Evolutionary conservation across 92 coral and sea anemone genomes (phyloP).

Genomic region (Virgularia gustaviana): DNA sequence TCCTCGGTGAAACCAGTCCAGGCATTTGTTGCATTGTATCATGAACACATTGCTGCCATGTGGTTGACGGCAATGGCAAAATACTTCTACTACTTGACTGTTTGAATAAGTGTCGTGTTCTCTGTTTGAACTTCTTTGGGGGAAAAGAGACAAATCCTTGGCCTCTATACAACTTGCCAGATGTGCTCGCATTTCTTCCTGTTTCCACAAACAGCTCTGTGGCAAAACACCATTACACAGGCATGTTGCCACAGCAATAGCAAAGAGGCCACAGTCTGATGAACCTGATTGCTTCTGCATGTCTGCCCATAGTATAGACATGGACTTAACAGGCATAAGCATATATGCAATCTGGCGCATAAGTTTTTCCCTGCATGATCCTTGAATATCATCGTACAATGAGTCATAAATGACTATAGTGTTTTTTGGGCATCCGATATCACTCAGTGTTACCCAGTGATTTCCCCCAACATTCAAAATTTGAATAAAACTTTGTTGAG

Average conservation of each 20-base stretch:
- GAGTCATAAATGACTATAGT: neutral
- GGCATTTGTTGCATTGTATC: neutral
- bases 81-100: neutral
- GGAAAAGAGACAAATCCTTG: neutral
- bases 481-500: conserved; percentile 6
- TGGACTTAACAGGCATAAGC: neutral
- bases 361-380: neutral
- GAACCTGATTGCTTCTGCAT: neutral
- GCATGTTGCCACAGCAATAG: conserved; percentile 14
- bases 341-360: neutral
- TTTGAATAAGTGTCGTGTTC: neutral
- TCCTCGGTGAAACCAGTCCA: neutral
- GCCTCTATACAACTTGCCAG: neutral
- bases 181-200: conserved; percentile 1
- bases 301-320: conserved; percentile 1
- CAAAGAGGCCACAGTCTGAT: conserved; percentile 5
- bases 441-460: neutral
- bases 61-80: neutral
- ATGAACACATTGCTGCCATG: neutral
- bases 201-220: neutral
- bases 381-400: neutral
- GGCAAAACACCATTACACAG: conserved; percentile 5
- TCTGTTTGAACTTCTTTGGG: neutral
- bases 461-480: neutral
- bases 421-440: neutral